phyloP scores from a whole-genome alignment of 2,888 invertebrate genomes.

The Macaria liturata region DNA sequence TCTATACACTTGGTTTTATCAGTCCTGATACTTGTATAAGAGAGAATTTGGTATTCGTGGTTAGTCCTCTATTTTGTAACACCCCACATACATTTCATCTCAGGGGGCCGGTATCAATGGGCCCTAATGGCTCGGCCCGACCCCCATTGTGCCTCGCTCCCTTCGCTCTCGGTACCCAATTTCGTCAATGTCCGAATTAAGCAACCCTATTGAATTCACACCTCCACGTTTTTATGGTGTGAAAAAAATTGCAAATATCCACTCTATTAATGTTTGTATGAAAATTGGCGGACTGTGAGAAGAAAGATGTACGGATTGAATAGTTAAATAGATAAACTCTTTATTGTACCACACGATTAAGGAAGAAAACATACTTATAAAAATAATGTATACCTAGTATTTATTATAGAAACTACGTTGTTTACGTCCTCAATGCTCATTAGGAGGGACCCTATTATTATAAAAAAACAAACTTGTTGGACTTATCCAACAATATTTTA shows the following conservation, averaged over 20 bases:
- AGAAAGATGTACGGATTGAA: too few relatives aligned
- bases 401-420: too few relatives aligned
- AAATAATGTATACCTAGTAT: too few relatives aligned
- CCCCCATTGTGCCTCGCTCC: slow-evolving; percentile 48
- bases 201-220: slow-evolving; percentile 50
- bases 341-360: too few relatives aligned
- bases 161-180: slow-evolving; percentile 44
- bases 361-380: too few relatives aligned
- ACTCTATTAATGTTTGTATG: slow-evolving; percentile 12
- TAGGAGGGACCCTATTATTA: too few relatives aligned
- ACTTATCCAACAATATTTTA: too few relatives aligned
- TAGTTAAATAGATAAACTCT: too few relatives aligned
- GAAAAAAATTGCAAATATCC: slow-evolving; percentile 21
- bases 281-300: neutral
- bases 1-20: slow-evolving; percentile 2
- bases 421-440: too few relatives aligned
- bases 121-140: slow-evolving; percentile 65
- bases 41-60: slow-evolving; percentile 38
- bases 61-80: slow-evolving; percentile 45
- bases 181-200: slow-evolving; percentile 55
- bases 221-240: slow-evolving; percentile 39
- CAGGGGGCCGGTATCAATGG: slow-evolving; percentile 65
- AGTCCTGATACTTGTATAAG: slow-evolving; percentile 19
- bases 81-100: slow-evolving; percentile 59
- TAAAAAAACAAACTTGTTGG: too few relatives aligned